Evolutionary conservation across 2,113 vertebrate genomes (phyloP).

Genomic region (Pagrus major): DNA sequence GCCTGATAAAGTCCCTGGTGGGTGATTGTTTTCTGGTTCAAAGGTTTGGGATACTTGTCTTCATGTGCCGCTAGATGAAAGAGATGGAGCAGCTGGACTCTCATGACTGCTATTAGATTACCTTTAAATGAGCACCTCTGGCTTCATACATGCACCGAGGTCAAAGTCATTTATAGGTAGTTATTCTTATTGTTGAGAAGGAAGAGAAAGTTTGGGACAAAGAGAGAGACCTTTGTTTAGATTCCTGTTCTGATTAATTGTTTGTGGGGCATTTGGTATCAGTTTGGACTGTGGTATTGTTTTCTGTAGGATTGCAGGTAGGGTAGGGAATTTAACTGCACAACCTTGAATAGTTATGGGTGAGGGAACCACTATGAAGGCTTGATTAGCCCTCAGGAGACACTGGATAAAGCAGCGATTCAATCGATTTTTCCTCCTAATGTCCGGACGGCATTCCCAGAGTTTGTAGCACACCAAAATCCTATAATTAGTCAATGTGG

Average conservation of each 20-base stretch:
- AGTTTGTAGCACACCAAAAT: slow-evolving; percentile 63
- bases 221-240: slow-evolving; percentile 21
- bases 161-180: not conserved
- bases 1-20: slow-evolving; percentile 58
- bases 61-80: slow-evolving; percentile 55
- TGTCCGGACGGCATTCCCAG: slow-evolving; percentile 63
- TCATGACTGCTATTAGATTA: slow-evolving; percentile 53
- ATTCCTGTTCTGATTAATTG: slow-evolving; percentile 20
- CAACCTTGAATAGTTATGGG: slow-evolving; percentile 65
- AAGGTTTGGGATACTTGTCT: slow-evolving; percentile 65
- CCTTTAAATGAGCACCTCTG: slow-evolving; percentile 36
- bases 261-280: slow-evolving; percentile 29
- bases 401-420: slow-evolving; percentile 58
- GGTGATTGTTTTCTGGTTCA: slow-evolving; percentile 71
- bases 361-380: slow-evolving; percentile 55
- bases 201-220: slow-evolving; percentile 25
- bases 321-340: slow-evolving; percentile 40
- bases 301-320: slow-evolving; percentile 29
- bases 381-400: slow-evolving; percentile 74
- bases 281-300: slow-evolving; percentile 45
- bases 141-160: not conserved
- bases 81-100: slow-evolving; percentile 41
- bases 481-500: slow-evolving; percentile 69
- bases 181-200: not conserved
- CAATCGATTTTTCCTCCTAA: slow-evolving; percentile 64